These are phyloP conservation scores for Crypturellus undulatus DNA, from an alignment of 2,113 vertebrate species.

Conservation along the genomic window DNA sequence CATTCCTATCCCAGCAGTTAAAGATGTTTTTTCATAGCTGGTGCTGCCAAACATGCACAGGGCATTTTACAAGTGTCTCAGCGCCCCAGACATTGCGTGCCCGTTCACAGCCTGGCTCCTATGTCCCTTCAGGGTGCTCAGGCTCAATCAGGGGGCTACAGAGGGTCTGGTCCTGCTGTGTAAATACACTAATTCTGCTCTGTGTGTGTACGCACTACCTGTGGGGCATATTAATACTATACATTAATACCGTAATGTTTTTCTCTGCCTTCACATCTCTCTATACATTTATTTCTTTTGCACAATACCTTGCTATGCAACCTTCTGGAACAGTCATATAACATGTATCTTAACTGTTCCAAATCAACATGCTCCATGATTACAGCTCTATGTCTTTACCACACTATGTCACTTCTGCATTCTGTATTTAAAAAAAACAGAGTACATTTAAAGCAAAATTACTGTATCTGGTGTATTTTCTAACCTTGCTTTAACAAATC, in stretches of 20 bases:
- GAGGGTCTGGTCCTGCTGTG: not conserved
- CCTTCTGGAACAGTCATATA: not conserved
- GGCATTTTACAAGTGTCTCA: not conserved
- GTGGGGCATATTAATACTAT: not conserved
- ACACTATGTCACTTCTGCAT: not conserved
- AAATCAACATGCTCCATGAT: not conserved
- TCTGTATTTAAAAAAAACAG: not conserved
- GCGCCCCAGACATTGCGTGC: not conserved
- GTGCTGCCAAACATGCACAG: not conserved
- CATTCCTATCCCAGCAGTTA: not conserved
- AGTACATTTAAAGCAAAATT: not conserved
- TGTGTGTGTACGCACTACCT: not conserved
- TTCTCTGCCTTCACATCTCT: not conserved
- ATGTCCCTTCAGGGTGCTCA: not conserved
- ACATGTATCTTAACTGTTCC: rapidly evolving
- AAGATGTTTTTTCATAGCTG: not conserved
- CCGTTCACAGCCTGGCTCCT: not conserved
- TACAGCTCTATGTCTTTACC: not conserved
- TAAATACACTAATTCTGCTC: not conserved
- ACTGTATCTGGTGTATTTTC: not conserved
- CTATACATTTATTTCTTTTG: not conserved
- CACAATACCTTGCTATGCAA: not conserved
- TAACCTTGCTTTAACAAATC: not conserved
- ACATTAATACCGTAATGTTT: not conserved
- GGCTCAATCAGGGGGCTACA: not conserved